phyloP scores from a whole-genome alignment of 2,888 invertebrate genomes.

The Thereva nobilitata region DNA sequence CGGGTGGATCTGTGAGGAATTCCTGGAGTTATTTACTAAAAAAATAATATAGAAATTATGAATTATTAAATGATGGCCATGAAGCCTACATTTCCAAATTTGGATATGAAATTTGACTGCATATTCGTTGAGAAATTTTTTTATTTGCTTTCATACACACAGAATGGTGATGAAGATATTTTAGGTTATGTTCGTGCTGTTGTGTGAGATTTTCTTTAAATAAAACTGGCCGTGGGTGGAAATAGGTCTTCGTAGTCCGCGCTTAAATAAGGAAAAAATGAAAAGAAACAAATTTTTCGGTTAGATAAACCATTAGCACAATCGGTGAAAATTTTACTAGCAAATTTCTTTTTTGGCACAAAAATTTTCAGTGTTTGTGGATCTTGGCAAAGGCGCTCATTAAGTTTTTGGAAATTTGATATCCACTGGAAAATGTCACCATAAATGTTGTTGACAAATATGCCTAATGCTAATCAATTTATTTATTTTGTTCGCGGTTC shows the following conservation, averaged over 20 bases:
- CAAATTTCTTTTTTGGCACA: not conserved
- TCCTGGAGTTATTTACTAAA: no score
- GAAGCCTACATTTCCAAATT: conserved; percentile 19
- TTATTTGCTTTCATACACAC: conserved; percentile 3
- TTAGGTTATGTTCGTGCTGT: conserved; percentile 32
- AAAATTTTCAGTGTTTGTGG: not conserved
- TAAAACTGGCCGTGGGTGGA: conserved; percentile 40
- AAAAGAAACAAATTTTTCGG: conserved; percentile 21
- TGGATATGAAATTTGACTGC: conserved; percentile 35
- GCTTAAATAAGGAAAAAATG: conserved; percentile 11
- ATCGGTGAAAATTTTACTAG: not conserved
- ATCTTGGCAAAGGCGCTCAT: not conserved
- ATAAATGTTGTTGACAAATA: no score
- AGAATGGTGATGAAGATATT: not conserved
- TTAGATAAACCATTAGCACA: conserved; percentile 25
- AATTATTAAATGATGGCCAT: conserved; percentile 12
- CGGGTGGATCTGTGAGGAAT: conserved; percentile 10
- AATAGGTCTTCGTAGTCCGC: conserved; percentile 30
- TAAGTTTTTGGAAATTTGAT: no score
- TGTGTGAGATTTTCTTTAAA: conserved; percentile 38
- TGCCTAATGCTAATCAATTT: no score
- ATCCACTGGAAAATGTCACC: no score
- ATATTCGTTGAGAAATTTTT: conserved; percentile 25
- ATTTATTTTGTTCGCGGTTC: no score
- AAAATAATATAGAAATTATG: conserved; percentile 19